These are phyloP conservation scores for Sus scrofa DNA, from an alignment of 2,113 vertebrate genomes.

Conservation along the genomic window DNA sequence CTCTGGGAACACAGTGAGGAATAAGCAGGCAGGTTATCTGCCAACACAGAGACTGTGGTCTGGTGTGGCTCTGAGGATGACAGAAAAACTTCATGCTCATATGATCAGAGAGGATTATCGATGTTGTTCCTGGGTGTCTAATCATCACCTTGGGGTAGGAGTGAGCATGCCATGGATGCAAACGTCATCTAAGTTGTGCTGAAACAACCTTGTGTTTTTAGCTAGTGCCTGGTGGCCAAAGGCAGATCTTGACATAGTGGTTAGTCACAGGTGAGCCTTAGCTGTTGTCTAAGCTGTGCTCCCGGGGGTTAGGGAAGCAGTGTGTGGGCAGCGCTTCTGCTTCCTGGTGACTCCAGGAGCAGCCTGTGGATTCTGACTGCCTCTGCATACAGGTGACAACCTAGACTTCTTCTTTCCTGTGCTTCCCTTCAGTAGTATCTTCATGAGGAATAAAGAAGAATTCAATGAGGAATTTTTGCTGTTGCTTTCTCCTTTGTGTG, in stretches of 20 bases:
- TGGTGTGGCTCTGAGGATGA: not conserved
- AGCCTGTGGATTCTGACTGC: not conserved
- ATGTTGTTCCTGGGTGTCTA: not conserved
- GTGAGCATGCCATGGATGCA: not conserved
- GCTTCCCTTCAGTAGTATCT: not conserved
- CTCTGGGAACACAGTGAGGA: not conserved
- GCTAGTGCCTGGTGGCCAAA: not conserved
- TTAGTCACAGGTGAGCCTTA: not conserved
- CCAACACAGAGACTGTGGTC: not conserved
- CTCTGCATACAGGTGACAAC: not conserved
- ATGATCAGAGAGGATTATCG: not conserved
- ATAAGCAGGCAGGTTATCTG: fast-evolving
- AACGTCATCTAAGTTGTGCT: not conserved
- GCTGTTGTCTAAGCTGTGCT: not conserved
- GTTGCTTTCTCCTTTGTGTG: not conserved
- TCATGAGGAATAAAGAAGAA: too few species aligned
- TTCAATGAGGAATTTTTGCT: not conserved
- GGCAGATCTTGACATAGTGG: not conserved
- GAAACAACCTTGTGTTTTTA: not conserved
- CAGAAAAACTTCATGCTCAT: not conserved
- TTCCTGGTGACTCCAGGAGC: not conserved
- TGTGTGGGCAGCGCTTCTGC: not conserved
- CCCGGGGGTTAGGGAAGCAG: not conserved
- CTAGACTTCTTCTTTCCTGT: not conserved
- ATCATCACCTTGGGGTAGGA: not conserved